These are phyloP conservation scores for Rhinichthys klamathensis DNA, from an alignment of 2,113 vertebrate species.

Conservation along the genomic window DNA sequence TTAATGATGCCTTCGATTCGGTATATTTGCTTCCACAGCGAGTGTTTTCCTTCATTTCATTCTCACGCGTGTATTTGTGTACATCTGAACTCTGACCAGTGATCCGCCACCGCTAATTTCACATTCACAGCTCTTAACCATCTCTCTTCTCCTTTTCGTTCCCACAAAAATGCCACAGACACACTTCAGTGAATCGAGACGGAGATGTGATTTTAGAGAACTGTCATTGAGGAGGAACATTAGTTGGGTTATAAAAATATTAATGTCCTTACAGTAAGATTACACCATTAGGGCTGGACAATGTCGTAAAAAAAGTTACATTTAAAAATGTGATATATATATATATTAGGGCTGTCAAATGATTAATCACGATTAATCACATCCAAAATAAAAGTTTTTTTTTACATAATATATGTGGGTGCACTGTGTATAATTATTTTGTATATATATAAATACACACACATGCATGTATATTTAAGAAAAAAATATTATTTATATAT, in stretches of 20 bases:
- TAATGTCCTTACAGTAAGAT: neutral
- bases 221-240: conserved; percentile 29
- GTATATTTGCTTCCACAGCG: neutral
- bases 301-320: neutral
- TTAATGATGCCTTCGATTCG: neutral
- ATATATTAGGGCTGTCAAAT: too few relatives aligned
- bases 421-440: too few relatives aligned
- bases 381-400: too few relatives aligned
- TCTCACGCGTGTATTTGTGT: neutral
- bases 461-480: too few relatives aligned
- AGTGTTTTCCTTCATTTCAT: neutral
- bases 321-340: too few relatives aligned
- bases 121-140: conserved; percentile 10
- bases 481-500: too few relatives aligned
- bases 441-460: too few relatives aligned
- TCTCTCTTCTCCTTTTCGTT: conserved; percentile 40
- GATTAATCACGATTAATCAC: too few relatives aligned
- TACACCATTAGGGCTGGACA: neutral
- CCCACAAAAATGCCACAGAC: conserved; percentile 27
- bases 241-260: neutral
- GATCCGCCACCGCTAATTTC: conserved; percentile 35
- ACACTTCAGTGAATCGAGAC: conserved; percentile 11
- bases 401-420: too few relatives aligned
- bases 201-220: conserved; percentile 37
- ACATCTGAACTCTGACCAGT: conserved; percentile 12